These are phyloP conservation scores for Xerus rutilus DNA, from an alignment of 2,797 vertebrate genomes.

Conservation along the genomic window DNA sequence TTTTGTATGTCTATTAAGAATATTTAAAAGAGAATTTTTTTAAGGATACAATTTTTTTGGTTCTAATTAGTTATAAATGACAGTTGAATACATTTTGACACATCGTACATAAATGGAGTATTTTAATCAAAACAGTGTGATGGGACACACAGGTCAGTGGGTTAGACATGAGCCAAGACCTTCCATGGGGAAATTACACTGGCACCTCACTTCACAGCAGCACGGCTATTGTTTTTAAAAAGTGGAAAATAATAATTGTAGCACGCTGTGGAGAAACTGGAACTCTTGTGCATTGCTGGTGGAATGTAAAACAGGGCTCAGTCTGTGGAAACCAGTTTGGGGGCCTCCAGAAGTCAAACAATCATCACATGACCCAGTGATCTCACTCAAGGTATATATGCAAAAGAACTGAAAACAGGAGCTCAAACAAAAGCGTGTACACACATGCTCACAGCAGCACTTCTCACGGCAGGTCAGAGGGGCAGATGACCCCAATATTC, in stretches of 20 bases:
- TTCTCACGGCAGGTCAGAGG: background rate
- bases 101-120: no score
- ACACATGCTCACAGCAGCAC: background rate
- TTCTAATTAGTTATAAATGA: no score
- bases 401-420: background rate
- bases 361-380: background rate
- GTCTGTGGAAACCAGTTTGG: no score
- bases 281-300: background rate
- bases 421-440: background rate
- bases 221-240: background rate
- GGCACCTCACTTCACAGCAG: background rate
- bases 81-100: no score
- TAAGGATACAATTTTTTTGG: no score
- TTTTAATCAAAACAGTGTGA: background rate
- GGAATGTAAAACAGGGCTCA: background rate
- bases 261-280: background rate
- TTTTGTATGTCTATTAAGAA: background rate
- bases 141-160: background rate
- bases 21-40: background rate
- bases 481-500: no score
- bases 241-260: background rate
- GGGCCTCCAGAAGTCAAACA: background rate
- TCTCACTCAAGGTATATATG: background rate
- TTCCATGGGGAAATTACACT: background rate
- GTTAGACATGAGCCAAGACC: background rate